Evolutionary conservation across 2,113 vertebrate species (phyloP), one percentile per base, ranked within the genome.

Genomic region (Callipepla californica): DNA sequence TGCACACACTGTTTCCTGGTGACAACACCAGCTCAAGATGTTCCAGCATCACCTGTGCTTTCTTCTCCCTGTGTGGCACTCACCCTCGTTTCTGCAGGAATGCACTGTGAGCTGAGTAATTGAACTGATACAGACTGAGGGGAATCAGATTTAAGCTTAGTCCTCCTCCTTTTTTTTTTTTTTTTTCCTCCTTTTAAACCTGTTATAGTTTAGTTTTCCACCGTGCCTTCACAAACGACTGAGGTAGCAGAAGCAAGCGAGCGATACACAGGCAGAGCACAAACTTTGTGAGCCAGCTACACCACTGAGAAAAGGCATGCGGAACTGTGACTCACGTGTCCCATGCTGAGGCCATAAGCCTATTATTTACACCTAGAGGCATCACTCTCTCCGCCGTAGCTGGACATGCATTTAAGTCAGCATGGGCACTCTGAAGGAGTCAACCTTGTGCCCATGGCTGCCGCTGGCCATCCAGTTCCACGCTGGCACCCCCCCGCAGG

Each of bases 331-430:
- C 70, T 58, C 0, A 0, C 61, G 42, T 20, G 63, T 82, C 72
- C 90, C 87, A 89, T 0, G 16, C 81, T 92, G 90, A 87, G 50
- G 80, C 48, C 50, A 66, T 91, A 96, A 95, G 85, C 94, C 96
- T 91, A 34, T 95, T 91, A 95, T 66, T 92, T 89, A 94, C 72
- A 95, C 75, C 90, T 77, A 45, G 67, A 77, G 75, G 72, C 67
- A 89, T 45, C 36, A 32, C n/a, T 47, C 66, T 58, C 65, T 91
- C 5, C 0, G n/a, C 69, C 68, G 34, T 2, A 86, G 61, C n/a
- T 48, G 50, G 44, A 72, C 59, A 13, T 48, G 36, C 53, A 65
- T 61, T 91, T 93, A 92, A 85, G n/a, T 66, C 66, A 81, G 28
- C 28, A 87, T 14, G 40, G 44, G 28, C 44, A 63, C n/a, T 50